A percentile compares a stretch with the other conserved stretches of the same genome.
Conservation (phyloP, 1,140 invertebrate species). For the Chlorops oryzae region DNA sequence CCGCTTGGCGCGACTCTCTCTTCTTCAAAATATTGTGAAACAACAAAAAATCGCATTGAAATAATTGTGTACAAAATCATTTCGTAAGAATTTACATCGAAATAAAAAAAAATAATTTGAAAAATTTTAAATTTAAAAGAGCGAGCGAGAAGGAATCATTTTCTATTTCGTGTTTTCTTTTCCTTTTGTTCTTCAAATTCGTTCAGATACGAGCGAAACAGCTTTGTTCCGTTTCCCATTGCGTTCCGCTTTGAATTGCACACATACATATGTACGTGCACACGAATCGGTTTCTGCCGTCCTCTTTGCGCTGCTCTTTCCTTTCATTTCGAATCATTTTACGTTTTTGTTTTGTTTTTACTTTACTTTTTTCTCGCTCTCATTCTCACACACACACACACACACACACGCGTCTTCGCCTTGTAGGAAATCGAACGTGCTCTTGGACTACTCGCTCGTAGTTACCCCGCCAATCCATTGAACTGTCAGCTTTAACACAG, state of each 20-base stretch:
- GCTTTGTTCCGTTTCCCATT: no score
- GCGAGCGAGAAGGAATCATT: slow-evolving; percentile 7
- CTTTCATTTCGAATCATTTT: background rate
- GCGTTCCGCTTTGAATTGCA: no score
- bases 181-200: background rate
- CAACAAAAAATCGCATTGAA: slow-evolving; percentile 11
- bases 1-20: slow-evolving; percentile 11
- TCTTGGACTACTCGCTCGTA: no score
- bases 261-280: no score
- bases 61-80: background rate
- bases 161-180: background rate
- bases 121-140: slow-evolving; percentile 2
- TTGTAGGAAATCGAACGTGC: no score
- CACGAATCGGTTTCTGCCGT: no score
- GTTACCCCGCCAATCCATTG: no score
- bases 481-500: no score
- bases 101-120: background rate
- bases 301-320: no score
- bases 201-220: background rate
- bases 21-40: slow-evolving; percentile 15
- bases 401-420: background rate
- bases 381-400: background rate
- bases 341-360: background rate
- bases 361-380: background rate
- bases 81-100: background rate